Evolutionary conservation across 1,140 invertebrate genomes (phyloP).

Genomic region (Papilio polyxenes): DNA sequence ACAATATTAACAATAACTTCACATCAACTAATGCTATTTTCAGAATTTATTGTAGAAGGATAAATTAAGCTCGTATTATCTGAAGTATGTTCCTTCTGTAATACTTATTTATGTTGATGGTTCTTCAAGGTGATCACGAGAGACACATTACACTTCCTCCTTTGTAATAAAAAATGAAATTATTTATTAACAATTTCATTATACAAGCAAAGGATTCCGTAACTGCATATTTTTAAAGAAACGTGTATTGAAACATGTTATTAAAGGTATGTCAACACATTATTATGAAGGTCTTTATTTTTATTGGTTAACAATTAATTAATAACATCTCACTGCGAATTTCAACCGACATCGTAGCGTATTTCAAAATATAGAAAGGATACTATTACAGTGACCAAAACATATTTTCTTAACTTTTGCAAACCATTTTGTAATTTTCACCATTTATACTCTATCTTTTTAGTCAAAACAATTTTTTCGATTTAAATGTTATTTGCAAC

Average conservation of each 20-base stretch:
- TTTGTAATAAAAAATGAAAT: not conserved
- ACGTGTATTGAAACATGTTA: constrained; percentile 9
- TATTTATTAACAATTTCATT: constrained; percentile 11
- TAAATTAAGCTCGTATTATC: no score
- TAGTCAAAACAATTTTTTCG: not conserved
- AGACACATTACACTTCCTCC: not conserved
- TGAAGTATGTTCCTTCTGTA: no score
- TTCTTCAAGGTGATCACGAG: not conserved
- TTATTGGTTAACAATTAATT: constrained; percentile 14
- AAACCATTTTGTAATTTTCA: not conserved
- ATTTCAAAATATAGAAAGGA: constrained; percentile 16
- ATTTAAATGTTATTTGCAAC: not conserved
- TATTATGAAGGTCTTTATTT: constrained; percentile 21
- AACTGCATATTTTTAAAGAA: constrained; percentile 9
- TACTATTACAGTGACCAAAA: not conserved
- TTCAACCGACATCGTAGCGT: not conserved
- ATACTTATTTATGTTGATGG: not conserved
- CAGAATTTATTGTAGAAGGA: no score
- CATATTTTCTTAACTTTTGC: not conserved
- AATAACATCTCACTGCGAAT: constrained; percentile 9
- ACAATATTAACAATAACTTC: no score
- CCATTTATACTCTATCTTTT: not conserved
- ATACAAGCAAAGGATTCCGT: constrained; percentile 1
- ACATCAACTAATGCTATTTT: no score
- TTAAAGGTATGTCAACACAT: constrained; percentile 20